These are phyloP conservation scores for Bergia puertoricense DNA, from an alignment of 92 coral and sea anemone species.

Conservation along the genomic window DNA sequence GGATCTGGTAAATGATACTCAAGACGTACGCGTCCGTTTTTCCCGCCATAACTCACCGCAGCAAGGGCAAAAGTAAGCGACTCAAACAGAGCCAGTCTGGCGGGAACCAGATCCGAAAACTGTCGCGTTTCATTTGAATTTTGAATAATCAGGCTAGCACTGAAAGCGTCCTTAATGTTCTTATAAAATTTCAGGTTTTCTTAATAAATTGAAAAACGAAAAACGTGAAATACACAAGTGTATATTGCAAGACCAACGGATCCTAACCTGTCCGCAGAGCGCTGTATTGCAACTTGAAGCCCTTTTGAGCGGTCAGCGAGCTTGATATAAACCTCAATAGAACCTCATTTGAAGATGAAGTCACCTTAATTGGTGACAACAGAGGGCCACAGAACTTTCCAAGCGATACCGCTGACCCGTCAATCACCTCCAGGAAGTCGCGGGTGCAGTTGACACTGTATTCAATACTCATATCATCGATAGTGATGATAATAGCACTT, in stretches of 20 bases:
- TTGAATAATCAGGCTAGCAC: too few species aligned
- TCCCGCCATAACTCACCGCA: too few species aligned
- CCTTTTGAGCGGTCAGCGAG: conserved; percentile 38
- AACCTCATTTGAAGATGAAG: conserved; percentile 54
- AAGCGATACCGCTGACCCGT: conserved; percentile 57
- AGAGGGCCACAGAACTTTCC: conserved; percentile 59
- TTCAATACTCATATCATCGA: conserved; percentile 53
- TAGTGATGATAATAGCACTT: conserved; percentile 37
- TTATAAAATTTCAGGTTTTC: too few species aligned
- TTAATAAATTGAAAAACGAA: too few species aligned
- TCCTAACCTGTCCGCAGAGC: conserved; percentile 49
- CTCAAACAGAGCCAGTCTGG: too few species aligned
- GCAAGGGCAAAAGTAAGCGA: too few species aligned
- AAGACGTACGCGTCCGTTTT: too few species aligned
- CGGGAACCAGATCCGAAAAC: too few species aligned
- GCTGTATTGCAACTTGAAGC: conserved; percentile 55
- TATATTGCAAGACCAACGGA: too few species aligned
- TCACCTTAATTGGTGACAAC: conserved; percentile 45
- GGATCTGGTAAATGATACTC: too few species aligned
- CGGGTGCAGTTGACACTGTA: conserved; percentile 56
- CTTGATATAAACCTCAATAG: conserved; percentile 54
- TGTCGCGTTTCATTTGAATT: too few species aligned
- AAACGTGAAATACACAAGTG: neutral
- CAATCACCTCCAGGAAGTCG: conserved; percentile 58
- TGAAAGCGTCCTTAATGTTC: too few species aligned